Percentiles rank a stretch among this genome's conserved stretches.
Evolutionary conservation across 2,113 vertebrate genomes (phyloP).

Genomic region (Apodemus speciosus): DNA sequence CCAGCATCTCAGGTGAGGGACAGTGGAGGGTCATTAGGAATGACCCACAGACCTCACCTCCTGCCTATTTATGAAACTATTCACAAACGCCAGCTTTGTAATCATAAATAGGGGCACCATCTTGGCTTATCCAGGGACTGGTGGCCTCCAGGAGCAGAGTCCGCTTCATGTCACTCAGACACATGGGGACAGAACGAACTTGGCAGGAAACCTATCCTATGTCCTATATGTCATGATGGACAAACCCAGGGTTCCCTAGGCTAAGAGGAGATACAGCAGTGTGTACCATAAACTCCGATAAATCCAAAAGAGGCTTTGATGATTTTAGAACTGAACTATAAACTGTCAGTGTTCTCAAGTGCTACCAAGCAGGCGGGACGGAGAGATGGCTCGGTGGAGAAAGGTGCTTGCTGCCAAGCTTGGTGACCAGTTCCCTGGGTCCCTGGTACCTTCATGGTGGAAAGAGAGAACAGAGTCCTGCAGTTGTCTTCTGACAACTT

Average conservation of each 20-base stretch:
- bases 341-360: background rate
- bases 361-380: background rate
- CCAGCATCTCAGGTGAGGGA: background rate
- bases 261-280: background rate
- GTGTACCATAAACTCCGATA: background rate
- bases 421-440: background rate
- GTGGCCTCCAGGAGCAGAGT: background rate
- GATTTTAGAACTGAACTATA: background rate
- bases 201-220: background rate
- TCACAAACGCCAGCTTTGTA: background rate
- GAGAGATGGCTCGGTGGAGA: background rate
- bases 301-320: too few relatives aligned
- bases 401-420: background rate
- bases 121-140: background rate
- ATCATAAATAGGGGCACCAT: background rate
- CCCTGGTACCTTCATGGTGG: background rate
- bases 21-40: background rate
- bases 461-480: background rate
- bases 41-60: background rate
- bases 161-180: background rate
- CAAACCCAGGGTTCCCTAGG: background rate
- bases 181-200: too few relatives aligned
- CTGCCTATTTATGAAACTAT: background rate
- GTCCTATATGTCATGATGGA: background rate
- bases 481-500: background rate